phyloP scores from a whole-genome alignment of 2,797 vertebrate species.

The Poeciliopsis turneri region DNA sequence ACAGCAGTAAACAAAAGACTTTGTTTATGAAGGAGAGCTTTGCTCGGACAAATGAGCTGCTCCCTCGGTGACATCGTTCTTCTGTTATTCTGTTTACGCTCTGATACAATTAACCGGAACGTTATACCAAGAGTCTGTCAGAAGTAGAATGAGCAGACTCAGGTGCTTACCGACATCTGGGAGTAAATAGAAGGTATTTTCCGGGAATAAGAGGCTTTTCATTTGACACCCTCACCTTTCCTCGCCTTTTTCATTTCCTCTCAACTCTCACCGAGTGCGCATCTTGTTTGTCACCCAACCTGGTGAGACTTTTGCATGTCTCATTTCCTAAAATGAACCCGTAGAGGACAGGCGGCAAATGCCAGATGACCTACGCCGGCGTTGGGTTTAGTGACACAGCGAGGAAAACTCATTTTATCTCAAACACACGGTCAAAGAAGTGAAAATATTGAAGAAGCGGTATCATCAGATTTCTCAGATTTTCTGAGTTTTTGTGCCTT shows the following conservation, averaged over 20 bases:
- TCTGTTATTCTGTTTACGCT: conserved; percentile 44
- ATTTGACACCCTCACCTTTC: conserved; percentile 39
- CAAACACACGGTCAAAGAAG: background rate
- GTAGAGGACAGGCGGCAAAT: conserved; percentile 52
- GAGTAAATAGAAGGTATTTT: conserved; percentile 41
- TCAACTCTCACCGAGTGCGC: conserved; percentile 46
- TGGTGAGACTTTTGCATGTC: conserved; percentile 47
- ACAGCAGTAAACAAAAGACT: conserved; percentile 41
- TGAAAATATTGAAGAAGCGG: conserved; percentile 7
- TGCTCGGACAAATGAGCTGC: conserved; percentile 34
- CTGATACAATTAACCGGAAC: conserved; percentile 37
- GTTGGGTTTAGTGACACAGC: conserved; percentile 22
- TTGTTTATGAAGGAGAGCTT: conserved; percentile 36
- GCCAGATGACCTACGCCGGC: conserved; percentile 30
- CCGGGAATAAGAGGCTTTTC: conserved; percentile 47
- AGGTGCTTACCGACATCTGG: conserved; percentile 42
- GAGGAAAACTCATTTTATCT: conserved; percentile 14
- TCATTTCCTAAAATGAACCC: conserved; percentile 46
- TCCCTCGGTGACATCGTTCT: conserved; percentile 22
- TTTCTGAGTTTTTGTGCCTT: background rate
- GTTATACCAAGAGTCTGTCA: conserved; percentile 21
- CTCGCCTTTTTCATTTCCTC: conserved; percentile 47
- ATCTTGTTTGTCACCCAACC: conserved; percentile 51
- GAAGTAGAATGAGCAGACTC: background rate
- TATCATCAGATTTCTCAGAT: background rate